These are phyloP conservation scores for Acomys russatus DNA, from an alignment of 2,797 vertebrate species.

Conservation along the genomic window DNA sequence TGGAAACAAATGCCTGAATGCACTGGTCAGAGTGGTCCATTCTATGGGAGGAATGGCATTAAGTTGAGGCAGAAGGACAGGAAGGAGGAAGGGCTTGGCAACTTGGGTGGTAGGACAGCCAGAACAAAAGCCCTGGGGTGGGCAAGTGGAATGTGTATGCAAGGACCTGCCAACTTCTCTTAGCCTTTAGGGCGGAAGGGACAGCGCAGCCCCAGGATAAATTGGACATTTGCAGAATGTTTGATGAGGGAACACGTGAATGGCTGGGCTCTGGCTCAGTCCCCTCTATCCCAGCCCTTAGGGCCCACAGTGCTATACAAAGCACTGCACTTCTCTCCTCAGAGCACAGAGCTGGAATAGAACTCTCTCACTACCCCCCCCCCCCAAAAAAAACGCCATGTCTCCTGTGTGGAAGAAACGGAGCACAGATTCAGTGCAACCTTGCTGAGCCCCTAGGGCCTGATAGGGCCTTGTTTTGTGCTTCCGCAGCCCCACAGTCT, in stretches of 20 bases:
- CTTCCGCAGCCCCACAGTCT: background rate
- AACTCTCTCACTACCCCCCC: background rate
- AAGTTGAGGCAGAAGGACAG: background rate
- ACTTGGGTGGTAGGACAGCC: background rate
- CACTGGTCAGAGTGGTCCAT: background rate
- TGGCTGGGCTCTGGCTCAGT: background rate
- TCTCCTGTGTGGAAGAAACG: background rate
- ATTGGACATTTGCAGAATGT: background rate
- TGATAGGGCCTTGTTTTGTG: background rate
- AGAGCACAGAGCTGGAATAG: slow-evolving; percentile 25
- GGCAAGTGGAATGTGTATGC: background rate
- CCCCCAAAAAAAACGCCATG: background rate
- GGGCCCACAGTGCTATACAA: background rate
- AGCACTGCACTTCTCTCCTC: background rate
- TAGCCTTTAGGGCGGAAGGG: background rate
- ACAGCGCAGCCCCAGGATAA: background rate
- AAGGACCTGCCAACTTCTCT: background rate
- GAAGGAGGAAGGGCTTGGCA: too few species aligned
- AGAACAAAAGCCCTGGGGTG: background rate
- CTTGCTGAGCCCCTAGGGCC: background rate
- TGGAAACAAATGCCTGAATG: background rate
- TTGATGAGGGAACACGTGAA: background rate
- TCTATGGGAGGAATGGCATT: background rate
- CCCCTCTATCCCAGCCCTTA: background rate
- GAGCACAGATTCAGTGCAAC: background rate